phyloP scores from a whole-genome alignment of 2,888 invertebrate genomes.

The Chaetogeoica ovagalla region DNA sequence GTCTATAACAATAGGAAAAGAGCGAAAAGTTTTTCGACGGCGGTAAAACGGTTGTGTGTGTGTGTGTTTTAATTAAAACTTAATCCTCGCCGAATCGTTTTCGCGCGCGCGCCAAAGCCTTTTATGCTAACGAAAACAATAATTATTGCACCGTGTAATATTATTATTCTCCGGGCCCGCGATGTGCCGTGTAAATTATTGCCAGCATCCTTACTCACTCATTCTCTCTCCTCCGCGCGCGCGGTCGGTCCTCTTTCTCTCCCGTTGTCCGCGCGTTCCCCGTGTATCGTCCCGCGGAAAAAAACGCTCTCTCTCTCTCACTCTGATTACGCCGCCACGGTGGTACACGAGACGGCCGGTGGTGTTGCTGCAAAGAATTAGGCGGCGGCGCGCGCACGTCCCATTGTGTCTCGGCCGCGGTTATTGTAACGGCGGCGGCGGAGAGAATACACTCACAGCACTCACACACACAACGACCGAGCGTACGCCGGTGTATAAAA shows the following conservation, averaged over 20 bases:
- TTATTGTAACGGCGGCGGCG: background rate
- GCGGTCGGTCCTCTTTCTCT: too few relatives aligned
- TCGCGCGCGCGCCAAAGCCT: slow-evolving; percentile 35
- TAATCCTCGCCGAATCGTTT: slow-evolving; percentile 51
- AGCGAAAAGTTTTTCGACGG: slow-evolving; percentile 42
- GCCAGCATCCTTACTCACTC: slow-evolving; percentile 24
- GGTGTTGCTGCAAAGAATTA: slow-evolving; percentile 53
- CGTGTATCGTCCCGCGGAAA: slow-evolving; percentile 18
- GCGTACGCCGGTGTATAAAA: too few relatives aligned
- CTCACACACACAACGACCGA: too few relatives aligned
- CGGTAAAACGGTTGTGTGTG: slow-evolving; percentile 29
- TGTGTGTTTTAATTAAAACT: slow-evolving; percentile 52
- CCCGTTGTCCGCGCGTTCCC: too few relatives aligned
- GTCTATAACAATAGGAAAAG: slow-evolving; percentile 44
- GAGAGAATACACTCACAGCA: too few relatives aligned
- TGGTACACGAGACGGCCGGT: background rate
- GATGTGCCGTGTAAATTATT: slow-evolving; percentile 49
- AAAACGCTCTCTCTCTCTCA: too few relatives aligned
- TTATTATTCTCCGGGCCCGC: slow-evolving; percentile 40
- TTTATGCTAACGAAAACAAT: slow-evolving; percentile 53
- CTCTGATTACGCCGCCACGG: too few relatives aligned
- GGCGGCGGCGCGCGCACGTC: slow-evolving; percentile 30
- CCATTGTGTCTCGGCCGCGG: slow-evolving; percentile 42
- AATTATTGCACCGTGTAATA: slow-evolving; percentile 53
- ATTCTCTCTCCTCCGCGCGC: background rate